phyloP scores from a whole-genome alignment of 2,797 vertebrate genomes.

The Allobates femoralis region DNA sequence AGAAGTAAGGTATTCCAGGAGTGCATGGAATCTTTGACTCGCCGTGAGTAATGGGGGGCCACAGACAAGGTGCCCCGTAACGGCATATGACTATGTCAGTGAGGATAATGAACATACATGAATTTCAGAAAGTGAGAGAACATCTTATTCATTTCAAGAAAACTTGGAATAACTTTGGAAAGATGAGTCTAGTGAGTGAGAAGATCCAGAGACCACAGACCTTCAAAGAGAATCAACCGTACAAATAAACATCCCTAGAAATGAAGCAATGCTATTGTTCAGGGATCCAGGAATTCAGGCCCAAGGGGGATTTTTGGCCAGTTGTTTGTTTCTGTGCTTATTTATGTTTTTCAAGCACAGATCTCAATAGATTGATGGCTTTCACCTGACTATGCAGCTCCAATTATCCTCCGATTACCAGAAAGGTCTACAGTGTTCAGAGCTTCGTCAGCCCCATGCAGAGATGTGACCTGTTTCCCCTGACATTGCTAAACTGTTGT shows the following conservation, averaged over 20 bases:
- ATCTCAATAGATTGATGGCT: constrained; percentile 9
- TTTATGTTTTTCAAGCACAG: background rate
- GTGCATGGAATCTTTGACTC: background rate
- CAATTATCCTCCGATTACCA: constrained; percentile 22
- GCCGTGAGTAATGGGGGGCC: background rate
- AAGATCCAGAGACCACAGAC: background rate
- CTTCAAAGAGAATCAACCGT: background rate
- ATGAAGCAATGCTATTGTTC: background rate
- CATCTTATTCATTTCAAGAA: background rate
- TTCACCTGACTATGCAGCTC: constrained; percentile 28
- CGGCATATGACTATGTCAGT: background rate
- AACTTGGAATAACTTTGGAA: constrained; percentile 1
- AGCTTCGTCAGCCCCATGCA: constrained; percentile 31
- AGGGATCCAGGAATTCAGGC: background rate
- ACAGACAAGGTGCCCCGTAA: background rate
- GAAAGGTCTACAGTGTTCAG: constrained; percentile 37
- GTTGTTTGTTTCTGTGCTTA: constrained; percentile 10
- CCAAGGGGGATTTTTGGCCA: background rate
- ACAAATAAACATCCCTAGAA: background rate
- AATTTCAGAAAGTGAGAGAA: background rate
- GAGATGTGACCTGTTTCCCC: constrained; percentile 34
- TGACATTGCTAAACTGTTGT: constrained; percentile 54
- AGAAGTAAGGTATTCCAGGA: background rate
- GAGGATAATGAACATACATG: background rate
- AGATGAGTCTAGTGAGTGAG: background rate